Evolutionary conservation across 2,888 invertebrate genomes (phyloP), one percentile per base, ranked within the genome.

Genomic region (Ophion slaviceki): DNA sequence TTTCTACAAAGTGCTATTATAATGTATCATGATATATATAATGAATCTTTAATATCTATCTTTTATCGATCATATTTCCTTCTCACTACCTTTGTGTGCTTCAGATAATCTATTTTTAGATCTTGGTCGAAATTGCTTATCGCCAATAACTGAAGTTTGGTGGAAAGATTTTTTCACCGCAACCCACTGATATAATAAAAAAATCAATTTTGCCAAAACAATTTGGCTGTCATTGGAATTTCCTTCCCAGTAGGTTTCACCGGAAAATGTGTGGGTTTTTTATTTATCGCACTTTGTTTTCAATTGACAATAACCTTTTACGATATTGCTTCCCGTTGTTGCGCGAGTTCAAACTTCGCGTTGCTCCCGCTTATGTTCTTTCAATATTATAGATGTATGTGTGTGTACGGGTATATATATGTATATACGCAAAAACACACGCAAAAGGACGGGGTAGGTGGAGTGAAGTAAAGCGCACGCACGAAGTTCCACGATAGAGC

Each of bases 391-490:
- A 14, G 5, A 53, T 53, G 11, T 14, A 53, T 53, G 4, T 53
- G 5, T 53, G 17, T 53, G 3, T 53, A 17, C 5, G 17, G 6
- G 20, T 10, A 76, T 14, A 59, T 24, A 24, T 67, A 32, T 24
- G 1, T 24, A 24, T 24, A 20, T 57, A 76, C 17, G 53, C 20
- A 53, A 0, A 17, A 5, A 53, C 17, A 53, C 53, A 24, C 20
- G 20, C 20, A 61, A 20, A 8, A 24, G 20, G 10, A 20, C 20
- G 32, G 17, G 20, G 24, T 17, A 59, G 40, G 45, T 24, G 67
- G 45, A 24, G 40, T 77, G 66, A 57, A 75, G 47, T 75, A 76
- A 76, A 68, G 67, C 53, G 77, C 68, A 77, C 66, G 68, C 57
- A 77, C 67, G 68, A 24, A 68, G 67, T 59, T 68, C 40, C 40